Percentiles rank a stretch among this genome's conserved stretches.
These are phyloP conservation scores for Chironomus striatipennis DNA, from an alignment of 1,140 invertebrate species.

Conservation along the genomic window DNA sequence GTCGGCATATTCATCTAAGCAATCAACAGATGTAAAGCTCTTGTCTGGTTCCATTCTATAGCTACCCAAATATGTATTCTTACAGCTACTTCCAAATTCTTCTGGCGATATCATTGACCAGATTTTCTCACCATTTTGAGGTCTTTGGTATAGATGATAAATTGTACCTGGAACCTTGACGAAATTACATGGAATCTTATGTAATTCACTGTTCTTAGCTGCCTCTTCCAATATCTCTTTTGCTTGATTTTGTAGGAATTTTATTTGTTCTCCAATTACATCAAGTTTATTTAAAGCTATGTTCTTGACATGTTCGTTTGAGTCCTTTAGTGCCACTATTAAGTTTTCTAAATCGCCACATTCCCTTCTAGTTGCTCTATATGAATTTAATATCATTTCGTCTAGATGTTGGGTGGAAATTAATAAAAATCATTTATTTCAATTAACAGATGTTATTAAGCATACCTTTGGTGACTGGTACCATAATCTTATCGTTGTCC, in stretches of 20 bases:
- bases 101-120: conserved; percentile 65
- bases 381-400: not conserved
- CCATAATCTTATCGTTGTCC: not conserved
- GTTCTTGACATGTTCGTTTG: not conserved
- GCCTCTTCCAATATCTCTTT: conserved; percentile 54
- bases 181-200: conserved; percentile 64
- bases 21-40: conserved; percentile 54
- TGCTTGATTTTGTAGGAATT: conserved; percentile 55
- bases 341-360: not conserved
- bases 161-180: conserved; percentile 58
- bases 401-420: not conserved
- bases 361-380: not conserved
- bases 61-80: conserved; percentile 55
- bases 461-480: not conserved
- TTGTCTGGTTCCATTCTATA: conserved; percentile 58
- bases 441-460: not conserved
- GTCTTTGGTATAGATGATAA: conserved; percentile 61
- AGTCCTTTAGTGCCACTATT: not conserved
- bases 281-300: not conserved
- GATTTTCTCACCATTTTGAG: conserved; percentile 50
- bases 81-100: conserved; percentile 52
- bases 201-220: conserved; percentile 47
- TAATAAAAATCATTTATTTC: not conserved
- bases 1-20: conserved; percentile 35
- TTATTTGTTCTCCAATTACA: conserved; percentile 38